Conservation (phyloP, 2,113 vertebrate species). For the Myotis brandtii region DNA sequence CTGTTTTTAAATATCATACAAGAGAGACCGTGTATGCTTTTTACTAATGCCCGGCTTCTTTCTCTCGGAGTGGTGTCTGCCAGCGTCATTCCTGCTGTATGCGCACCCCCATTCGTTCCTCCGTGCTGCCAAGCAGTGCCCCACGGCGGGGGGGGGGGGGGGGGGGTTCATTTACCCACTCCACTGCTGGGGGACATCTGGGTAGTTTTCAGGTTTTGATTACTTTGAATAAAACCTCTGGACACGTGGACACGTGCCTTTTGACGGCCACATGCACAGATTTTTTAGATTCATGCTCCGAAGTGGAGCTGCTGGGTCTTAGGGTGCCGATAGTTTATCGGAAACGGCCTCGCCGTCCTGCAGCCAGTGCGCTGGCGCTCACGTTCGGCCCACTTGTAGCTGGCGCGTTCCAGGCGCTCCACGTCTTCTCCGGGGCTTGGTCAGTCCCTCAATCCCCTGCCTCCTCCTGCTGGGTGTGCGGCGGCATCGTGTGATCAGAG, state of each 20-base stretch:
- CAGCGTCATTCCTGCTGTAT: fast-evolving
- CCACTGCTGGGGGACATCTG: background rate
- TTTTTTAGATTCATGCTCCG: background rate
- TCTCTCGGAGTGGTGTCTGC: fast-evolving
- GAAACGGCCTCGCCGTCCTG: background rate
- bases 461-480: background rate
- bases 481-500: background rate
- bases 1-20: background rate
- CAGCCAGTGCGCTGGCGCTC: fast-evolving
- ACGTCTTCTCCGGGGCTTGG: background rate
- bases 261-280: background rate
- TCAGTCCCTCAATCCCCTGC: fast-evolving
- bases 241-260: fast-evolving
- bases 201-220: too few species aligned
- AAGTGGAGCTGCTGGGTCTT: background rate
- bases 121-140: fast-evolving
- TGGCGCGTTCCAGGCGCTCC: too few species aligned
- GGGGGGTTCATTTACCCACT: background rate
- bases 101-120: background rate
- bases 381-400: fast-evolving
- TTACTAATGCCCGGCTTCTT: background rate
- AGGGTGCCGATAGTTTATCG: fast-evolving
- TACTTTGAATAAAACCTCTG: background rate
- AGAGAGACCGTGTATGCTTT: background rate
- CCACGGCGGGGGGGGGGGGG: background rate